phyloP scores from a whole-genome alignment of 2,797 vertebrate genomes.

The Coilia nasus region DNA sequence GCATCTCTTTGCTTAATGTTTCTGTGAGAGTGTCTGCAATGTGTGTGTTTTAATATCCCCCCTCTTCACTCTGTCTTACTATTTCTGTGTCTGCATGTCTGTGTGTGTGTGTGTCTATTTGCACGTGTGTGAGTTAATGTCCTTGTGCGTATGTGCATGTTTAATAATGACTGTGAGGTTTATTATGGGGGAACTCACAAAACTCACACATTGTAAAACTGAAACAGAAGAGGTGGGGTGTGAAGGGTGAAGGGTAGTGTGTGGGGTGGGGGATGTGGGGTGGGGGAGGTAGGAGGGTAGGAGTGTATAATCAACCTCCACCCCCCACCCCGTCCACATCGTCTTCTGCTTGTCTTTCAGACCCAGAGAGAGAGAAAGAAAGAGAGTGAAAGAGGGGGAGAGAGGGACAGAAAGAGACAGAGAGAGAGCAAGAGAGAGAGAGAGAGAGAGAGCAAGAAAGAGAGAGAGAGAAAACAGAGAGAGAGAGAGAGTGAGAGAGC shows the following conservation, averaged over 20 bases:
- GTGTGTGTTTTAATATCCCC: neutral
- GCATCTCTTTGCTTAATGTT: neutral
- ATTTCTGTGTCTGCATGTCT: neutral
- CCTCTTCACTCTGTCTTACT: neutral
- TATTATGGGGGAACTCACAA: neutral
- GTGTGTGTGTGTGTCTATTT: conserved; percentile 3
- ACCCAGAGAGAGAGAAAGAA: conserved; percentile 68
- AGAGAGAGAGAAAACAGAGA: too few relatives aligned
- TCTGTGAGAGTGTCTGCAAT: neutral
- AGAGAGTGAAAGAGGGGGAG: neutral
- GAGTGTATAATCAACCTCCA: neutral
- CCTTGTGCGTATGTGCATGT: neutral
- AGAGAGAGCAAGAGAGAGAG: conserved; percentile 45
- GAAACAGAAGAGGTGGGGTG: neutral
- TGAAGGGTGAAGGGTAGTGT: neutral
- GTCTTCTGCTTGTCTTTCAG: conserved; percentile 13
- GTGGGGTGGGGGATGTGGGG: neutral
- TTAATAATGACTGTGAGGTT: neutral
- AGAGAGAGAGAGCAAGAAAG: conserved; percentile 61
- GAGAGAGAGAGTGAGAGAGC: conserved; percentile 68
- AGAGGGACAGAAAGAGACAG: conserved; percentile 24
- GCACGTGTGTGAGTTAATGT: neutral
- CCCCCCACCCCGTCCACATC: neutral
- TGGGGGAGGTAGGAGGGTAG: neutral
- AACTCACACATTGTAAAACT: neutral